Conservation (phyloP, 2,113 vertebrate genomes). For the Chlorodrepanis virens region DNA sequence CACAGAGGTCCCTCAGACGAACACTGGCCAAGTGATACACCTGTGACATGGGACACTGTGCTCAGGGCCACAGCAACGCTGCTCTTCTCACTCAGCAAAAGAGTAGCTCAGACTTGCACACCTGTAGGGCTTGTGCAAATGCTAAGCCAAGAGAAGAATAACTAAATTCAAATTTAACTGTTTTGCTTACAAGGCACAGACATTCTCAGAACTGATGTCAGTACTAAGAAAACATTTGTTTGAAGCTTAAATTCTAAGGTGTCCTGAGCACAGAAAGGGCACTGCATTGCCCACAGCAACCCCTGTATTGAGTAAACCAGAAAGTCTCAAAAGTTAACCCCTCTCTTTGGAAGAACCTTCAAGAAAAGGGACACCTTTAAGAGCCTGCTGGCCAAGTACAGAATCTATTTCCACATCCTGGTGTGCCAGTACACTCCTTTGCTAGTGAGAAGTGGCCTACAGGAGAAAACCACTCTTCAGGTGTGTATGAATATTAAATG, state of each 20-base stretch:
- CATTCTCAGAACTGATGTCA: not conserved
- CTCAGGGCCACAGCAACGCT: not conserved
- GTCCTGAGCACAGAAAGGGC: not conserved
- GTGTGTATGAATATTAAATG: not conserved
- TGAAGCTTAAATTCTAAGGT: not conserved
- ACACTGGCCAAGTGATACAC: slow-evolving; percentile 81
- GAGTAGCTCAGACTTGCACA: not conserved
- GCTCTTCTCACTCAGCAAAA: not conserved
- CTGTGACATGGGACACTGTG: slow-evolving; percentile 28
- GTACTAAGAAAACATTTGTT: not conserved
- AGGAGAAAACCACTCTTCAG: not conserved
- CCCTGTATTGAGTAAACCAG: not conserved
- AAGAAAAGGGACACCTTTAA: not conserved
- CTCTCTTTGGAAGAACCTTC: not conserved
- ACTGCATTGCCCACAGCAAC: not conserved
- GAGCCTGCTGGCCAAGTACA: not conserved
- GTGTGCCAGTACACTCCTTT: too few relatives aligned
- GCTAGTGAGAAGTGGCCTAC: not conserved
- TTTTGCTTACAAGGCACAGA: not conserved
- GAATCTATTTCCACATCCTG: fast-evolving
- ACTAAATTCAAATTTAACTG: not conserved
- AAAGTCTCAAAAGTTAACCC: not conserved
- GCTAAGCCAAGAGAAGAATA: not conserved
- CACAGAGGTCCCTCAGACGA: slow-evolving; percentile 79
- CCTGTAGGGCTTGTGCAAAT: not conserved